These are phyloP conservation scores for Papilio polytes DNA, from an alignment of 1,140 invertebrate species.

Conservation along the genomic window DNA sequence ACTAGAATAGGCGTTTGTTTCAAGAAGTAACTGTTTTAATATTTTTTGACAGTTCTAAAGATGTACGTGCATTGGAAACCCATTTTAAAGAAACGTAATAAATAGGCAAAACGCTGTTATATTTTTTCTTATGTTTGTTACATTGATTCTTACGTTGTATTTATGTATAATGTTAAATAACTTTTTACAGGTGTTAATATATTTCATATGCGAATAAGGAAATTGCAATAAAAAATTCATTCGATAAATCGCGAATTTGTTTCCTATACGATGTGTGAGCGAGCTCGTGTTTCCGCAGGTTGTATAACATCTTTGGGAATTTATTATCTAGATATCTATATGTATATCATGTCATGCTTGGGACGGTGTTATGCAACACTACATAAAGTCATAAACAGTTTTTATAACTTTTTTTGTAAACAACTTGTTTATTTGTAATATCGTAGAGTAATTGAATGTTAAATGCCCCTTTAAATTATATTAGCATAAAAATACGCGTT, in stretches of 20 bases:
- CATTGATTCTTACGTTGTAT: background rate
- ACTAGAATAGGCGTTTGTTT: too few relatives aligned
- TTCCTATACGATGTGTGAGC: conserved; percentile 11
- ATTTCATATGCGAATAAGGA: conserved; percentile 2
- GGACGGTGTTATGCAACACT: conserved; percentile 8
- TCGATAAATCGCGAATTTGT: background rate
- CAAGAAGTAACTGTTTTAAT: too few relatives aligned
- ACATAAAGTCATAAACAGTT: background rate
- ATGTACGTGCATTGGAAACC: background rate
- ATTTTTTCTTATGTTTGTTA: background rate
- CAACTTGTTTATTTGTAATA: conserved; percentile 14
- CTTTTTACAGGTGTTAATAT: background rate
- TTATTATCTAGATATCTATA: background rate
- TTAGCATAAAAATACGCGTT: background rate
- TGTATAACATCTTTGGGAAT: conserved; percentile 12
- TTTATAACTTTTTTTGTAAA: background rate
- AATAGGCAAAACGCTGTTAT: background rate
- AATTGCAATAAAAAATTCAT: background rate
- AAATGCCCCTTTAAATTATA: background rate
- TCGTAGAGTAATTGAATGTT: background rate
- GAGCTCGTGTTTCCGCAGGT: background rate
- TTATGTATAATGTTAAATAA: background rate
- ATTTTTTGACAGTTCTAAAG: background rate
- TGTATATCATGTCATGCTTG: background rate
- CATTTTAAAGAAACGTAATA: background rate